Conservation (phyloP, 2,113 vertebrate species). For the Myanophis thanlyinensis region DNA sequence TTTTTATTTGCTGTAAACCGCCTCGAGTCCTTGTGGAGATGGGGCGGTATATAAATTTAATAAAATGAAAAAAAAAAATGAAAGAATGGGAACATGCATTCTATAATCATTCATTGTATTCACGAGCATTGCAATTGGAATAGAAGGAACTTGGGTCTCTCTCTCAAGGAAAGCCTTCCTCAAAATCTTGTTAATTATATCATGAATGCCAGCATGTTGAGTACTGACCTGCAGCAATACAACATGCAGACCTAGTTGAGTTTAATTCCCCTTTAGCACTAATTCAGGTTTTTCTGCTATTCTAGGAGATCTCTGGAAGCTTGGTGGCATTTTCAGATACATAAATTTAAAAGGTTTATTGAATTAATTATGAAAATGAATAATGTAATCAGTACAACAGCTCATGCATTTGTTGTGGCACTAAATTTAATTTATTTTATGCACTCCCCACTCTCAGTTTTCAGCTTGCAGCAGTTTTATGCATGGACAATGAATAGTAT, state of each 20-base stretch:
- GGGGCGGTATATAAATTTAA: too few species aligned
- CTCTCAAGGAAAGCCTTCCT: neutral
- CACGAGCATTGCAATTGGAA: neutral
- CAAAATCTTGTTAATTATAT: neutral
- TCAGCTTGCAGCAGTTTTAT: conserved; percentile 24
- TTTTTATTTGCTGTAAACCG: too few species aligned
- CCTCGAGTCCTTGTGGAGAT: too few species aligned
- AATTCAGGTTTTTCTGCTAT: neutral
- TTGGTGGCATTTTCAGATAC: conserved; percentile 13
- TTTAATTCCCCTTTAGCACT: neutral
- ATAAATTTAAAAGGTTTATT: conserved; percentile 33
- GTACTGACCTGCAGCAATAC: neutral
- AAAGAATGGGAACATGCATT: neutral
- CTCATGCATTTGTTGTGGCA: conserved; percentile 29
- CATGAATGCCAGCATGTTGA: neutral
- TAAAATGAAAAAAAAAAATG: too few species aligned
- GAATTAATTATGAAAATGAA: conserved; percentile 42
- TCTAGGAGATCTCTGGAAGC: neutral
- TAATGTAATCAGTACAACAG: conserved; percentile 36
- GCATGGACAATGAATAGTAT: conserved; percentile 33
- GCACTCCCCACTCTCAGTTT: conserved; percentile 30
- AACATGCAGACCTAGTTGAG: neutral
- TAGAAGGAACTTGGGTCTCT: neutral
- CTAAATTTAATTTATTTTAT: conserved; percentile 39
- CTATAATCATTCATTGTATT: neutral